Conservation (phyloP, 2,888 invertebrate genomes). For the Plusia festucae region DNA sequence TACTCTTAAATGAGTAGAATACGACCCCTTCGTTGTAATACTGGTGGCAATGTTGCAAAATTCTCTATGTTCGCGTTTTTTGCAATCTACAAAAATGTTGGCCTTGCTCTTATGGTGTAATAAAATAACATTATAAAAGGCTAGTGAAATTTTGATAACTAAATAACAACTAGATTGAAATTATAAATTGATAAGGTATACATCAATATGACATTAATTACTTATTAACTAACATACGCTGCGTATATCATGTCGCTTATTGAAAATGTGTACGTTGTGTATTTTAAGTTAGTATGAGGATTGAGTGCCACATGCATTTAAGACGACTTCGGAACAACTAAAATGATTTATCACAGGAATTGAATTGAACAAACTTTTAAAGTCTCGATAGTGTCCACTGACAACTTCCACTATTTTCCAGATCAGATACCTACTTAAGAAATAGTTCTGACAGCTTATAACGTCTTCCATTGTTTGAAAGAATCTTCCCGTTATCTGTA, state of each 20-base stretch:
- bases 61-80: slow-evolving; percentile 57
- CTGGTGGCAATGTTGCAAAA: slow-evolving; percentile 61
- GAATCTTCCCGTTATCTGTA: slow-evolving; percentile 18
- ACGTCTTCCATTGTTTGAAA: slow-evolving; percentile 44
- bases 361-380: slow-evolving; percentile 14
- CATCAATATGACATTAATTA: slow-evolving; percentile 70
- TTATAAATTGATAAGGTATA: slow-evolving; percentile 80
- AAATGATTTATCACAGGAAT: slow-evolving; percentile 39
- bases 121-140: slow-evolving; percentile 86
- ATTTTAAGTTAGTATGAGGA: slow-evolving; percentile 42
- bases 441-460: slow-evolving; percentile 19
- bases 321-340: slow-evolving; percentile 45
- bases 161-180: slow-evolving; percentile 86
- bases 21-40: slow-evolving; percentile 30
- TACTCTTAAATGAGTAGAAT: too few species aligned
- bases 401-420: background rate
- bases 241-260: slow-evolving; percentile 50
- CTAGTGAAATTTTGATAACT: slow-evolving; percentile 89
- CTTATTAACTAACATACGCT: slow-evolving; percentile 58
- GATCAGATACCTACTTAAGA: background rate
- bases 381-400: slow-evolving; percentile 1
- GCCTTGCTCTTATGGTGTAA: slow-evolving; percentile 85
- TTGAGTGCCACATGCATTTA: slow-evolving; percentile 34
- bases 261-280: slow-evolving; percentile 42
- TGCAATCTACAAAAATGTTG: slow-evolving; percentile 77